Evolutionary conservation across 2,113 vertebrate species (phyloP), one percentile per base, ranked within the genome.

Genomic region (Campylorhamphus procurvoides): DNA sequence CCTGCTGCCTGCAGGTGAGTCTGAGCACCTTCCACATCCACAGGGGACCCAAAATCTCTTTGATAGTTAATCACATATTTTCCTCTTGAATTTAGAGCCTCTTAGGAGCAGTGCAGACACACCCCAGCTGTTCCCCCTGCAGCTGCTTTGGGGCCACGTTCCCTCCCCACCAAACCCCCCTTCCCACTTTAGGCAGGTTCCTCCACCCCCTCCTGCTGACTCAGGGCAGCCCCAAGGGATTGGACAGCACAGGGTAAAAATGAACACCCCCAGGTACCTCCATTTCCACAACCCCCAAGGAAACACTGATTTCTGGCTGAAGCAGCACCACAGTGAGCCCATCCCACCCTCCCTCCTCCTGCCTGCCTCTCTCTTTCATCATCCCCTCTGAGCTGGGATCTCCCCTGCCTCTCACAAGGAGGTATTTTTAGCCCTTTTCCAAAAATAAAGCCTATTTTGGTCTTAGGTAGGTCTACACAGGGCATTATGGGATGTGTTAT

Each of bases 381-480:
- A 13, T 10, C 39, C 3, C 10, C n/a, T 6, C 3, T 6, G 68
- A 60, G 66, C 53, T 37, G 82, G 66, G 50, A 71, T 29, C 50
- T 33, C 35, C 73, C 67, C 52, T 20, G 29, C 3, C 28, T 31
- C 33, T 11, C 5, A 50, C 20, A 75, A 35, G 39, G 29, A 42
- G 50, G 15, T 20, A 10, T 39, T 72, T 87, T 75, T 7, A 46
- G 6, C n/a, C 27, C 6, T n/a, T 50, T 31, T 16, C 74, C 15
- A 56, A 31, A 28, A 86, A 44, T 5, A 39, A 50, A 44, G 35
- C 8, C 73, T 8, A 1, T 62, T 84, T 67, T 46, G 74, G 40
- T 9, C 7, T 9, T 5, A 11, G 0, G 19, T 4, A 14, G 56
- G 33, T 12, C 8, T 14, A 3, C 3, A 7, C 0, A 2, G 4